Evolutionary conservation across 2,888 invertebrate species (phyloP).

Genomic region (Plagodis pulveraria): DNA sequence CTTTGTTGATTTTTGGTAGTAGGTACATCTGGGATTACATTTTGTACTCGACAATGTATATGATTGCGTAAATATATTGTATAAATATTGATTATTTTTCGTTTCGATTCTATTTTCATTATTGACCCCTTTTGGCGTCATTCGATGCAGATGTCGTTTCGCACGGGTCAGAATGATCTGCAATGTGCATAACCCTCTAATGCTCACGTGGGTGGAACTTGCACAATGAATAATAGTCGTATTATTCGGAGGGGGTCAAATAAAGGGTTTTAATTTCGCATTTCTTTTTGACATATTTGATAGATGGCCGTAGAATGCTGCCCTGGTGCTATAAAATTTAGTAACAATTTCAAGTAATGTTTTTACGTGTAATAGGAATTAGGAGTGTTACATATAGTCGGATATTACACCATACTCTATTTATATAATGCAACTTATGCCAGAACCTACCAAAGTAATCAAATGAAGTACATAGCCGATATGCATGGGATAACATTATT

Average conservation of each 20-base stretch:
- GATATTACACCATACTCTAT: conserved; percentile 13
- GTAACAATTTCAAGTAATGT: conserved; percentile 38
- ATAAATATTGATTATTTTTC: conserved; percentile 19
- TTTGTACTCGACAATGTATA: conserved; percentile 16
- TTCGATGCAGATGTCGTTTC: conserved; percentile 35
- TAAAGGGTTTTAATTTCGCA: conserved; percentile 58
- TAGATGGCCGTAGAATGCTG: conserved; percentile 44
- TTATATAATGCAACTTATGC: conserved; percentile 3
- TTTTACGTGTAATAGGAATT: conserved; percentile 20
- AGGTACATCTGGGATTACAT: conserved; percentile 5
- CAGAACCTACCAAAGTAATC: background rate
- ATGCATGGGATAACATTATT: no score
- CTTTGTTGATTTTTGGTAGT: background rate
- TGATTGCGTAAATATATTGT: conserved; percentile 2
- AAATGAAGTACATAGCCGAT: background rate
- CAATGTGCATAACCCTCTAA: conserved; percentile 54
- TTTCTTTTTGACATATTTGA: conserved; percentile 50
- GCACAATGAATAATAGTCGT: conserved; percentile 44
- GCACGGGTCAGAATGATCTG: conserved; percentile 36
- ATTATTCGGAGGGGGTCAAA: conserved; percentile 50
- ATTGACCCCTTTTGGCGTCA: conserved; percentile 27
- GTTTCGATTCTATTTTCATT: conserved; percentile 28
- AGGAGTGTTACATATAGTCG: conserved; percentile 39
- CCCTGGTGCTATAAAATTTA: conserved; percentile 40
- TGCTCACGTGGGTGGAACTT: conserved; percentile 51